Conservation (phyloP, 2,888 invertebrate species). For the Euproctis similis region DNA sequence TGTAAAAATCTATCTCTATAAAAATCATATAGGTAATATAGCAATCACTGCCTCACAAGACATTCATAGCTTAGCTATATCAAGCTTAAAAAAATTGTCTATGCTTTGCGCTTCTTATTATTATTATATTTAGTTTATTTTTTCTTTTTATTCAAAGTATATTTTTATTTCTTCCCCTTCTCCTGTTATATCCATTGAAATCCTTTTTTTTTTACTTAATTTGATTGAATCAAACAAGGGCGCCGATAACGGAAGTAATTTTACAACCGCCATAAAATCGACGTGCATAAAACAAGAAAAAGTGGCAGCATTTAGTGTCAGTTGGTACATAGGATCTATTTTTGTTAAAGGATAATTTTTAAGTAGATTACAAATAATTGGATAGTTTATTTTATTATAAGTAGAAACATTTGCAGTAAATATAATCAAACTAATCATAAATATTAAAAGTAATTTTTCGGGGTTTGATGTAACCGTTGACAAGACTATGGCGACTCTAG, state of each 20-base stretch:
- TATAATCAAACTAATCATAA: too few relatives aligned
- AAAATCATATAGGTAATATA: conserved; percentile 51
- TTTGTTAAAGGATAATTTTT: too few relatives aligned
- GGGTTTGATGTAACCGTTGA: conserved; percentile 16
- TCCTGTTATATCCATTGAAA: conserved; percentile 38
- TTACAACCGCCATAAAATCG: conserved; percentile 21
- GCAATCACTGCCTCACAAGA: conserved; percentile 75
- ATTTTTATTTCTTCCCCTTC: conserved; percentile 44
- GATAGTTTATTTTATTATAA: too few relatives aligned
- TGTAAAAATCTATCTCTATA: conserved; percentile 18
- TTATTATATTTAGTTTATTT: conserved; percentile 51
- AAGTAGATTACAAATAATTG: too few relatives aligned
- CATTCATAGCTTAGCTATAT: conserved; percentile 72
- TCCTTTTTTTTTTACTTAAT: conserved; percentile 31
- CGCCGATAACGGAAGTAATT: conserved; percentile 29
- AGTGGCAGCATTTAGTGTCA: too few relatives aligned
- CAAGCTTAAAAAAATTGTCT: conserved; percentile 60
- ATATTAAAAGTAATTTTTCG: too few relatives aligned
- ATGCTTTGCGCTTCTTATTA: conserved; percentile 68
- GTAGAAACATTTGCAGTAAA: too few relatives aligned
- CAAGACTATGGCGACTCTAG: conserved; percentile 38
- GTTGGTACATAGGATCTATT: too few relatives aligned
- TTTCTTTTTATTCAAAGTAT: conserved; percentile 35
- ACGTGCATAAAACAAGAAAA: too few relatives aligned
- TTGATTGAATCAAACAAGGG: conserved; percentile 31